Evolutionary conservation across 2,113 vertebrate species (phyloP).

Genomic region (Andinoacara biseriatus): DNA sequence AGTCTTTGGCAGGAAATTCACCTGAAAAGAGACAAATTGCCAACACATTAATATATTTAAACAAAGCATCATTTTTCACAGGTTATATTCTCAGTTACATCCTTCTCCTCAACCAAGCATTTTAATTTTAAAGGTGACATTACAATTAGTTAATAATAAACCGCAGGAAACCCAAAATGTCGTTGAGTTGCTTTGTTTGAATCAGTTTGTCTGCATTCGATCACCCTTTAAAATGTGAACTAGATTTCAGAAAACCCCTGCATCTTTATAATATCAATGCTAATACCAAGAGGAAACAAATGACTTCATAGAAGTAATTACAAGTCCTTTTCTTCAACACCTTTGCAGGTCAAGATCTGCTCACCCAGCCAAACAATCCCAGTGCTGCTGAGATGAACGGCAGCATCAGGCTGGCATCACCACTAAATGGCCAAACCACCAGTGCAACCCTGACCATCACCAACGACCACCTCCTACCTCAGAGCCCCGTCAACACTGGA

Average conservation of each 20-base stretch:
- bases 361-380: slow-evolving; percentile 79
- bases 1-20: not conserved
- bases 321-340: not conserved
- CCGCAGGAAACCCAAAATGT: not conserved
- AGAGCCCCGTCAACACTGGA: slow-evolving; percentile 73
- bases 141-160: not conserved
- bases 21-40: not conserved
- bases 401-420: slow-evolving; percentile 80
- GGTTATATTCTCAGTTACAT: not conserved
- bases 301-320: not conserved
- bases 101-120: too few relatives aligned
- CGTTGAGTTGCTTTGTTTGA: not conserved
- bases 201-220: not conserved
- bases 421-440: slow-evolving; percentile 76
- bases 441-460: slow-evolving; percentile 84
- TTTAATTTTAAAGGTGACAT: not conserved
- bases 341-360: slow-evolving; percentile 86
- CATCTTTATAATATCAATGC: not conserved
- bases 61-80: not conserved
- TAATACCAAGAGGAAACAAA: not conserved
- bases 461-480: slow-evolving; percentile 88
- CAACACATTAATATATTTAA: too few relatives aligned
- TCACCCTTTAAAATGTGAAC: not conserved
- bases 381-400: slow-evolving; percentile 81
- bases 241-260: not conserved